Percentiles rank a stretch among this genome's conserved stretches.
These are phyloP conservation scores for Candidula unifasciata DNA, from an alignment of 2,888 invertebrate genomes.

Conservation along the genomic window DNA sequence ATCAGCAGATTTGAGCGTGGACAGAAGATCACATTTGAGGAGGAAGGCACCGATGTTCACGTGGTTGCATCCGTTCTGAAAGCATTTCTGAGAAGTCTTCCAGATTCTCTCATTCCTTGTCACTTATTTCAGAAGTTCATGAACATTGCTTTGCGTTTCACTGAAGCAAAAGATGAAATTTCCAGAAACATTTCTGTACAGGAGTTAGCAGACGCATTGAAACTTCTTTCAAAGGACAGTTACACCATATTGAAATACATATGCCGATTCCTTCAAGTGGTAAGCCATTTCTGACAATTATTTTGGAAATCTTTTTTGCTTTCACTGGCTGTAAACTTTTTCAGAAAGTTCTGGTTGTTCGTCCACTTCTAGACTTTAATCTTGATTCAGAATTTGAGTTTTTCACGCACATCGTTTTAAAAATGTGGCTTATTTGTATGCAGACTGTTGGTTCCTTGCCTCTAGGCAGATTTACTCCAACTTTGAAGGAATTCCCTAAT, in stretches of 20 bases:
- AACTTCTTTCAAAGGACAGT: conserved; percentile 68
- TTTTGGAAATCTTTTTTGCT: no score
- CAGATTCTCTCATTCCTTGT: conserved; percentile 75
- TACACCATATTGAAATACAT: conserved; percentile 74
- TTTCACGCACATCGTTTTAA: no score
- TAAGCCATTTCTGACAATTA: conserved; percentile 48
- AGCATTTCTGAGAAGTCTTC: conserved; percentile 75
- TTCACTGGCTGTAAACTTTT: no score
- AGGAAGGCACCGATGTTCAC: conserved; percentile 70
- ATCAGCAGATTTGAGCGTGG: conserved; percentile 73
- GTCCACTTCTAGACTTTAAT: no score
- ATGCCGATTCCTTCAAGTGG: conserved; percentile 70
- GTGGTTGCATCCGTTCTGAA: conserved; percentile 77
- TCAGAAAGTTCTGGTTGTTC: no score
- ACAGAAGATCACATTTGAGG: conserved; percentile 61
- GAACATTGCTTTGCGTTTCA: conserved; percentile 71
- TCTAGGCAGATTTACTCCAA: no score
- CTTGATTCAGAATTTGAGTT: no score
- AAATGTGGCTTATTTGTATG: no score
- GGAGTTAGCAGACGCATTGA: conserved; percentile 28
- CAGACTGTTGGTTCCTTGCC: no score
- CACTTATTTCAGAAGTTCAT: conserved; percentile 70
- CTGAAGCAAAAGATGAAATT: conserved; percentile 17
- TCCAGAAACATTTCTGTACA: not conserved
- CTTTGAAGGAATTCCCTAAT: no score